Percentiles rank a stretch among this genome's conserved stretches.
phyloP scores from a whole-genome alignment of 2,797 vertebrate genomes.

The Peromyscus attwateri region DNA sequence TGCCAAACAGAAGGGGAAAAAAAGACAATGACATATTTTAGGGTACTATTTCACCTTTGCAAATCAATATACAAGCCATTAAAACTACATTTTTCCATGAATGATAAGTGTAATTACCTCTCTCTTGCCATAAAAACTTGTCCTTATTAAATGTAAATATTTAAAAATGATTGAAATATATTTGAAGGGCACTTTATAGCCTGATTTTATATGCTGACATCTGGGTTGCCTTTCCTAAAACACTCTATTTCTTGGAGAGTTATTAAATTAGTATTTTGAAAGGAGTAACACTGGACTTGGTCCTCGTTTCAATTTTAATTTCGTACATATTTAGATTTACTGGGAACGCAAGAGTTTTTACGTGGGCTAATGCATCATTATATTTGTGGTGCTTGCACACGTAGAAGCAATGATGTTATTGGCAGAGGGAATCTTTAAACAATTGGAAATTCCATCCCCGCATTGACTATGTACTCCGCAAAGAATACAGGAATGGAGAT shows the following conservation, averaged over 20 bases:
- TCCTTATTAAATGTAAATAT: slow-evolving; percentile 92
- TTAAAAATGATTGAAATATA: slow-evolving; percentile 90
- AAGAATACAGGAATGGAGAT: not conserved
- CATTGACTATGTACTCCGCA: slow-evolving; percentile 59
- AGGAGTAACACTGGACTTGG: slow-evolving; percentile 84
- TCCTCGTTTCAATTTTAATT: slow-evolving; percentile 86
- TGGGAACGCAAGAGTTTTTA: slow-evolving; percentile 81
- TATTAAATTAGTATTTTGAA: slow-evolving; percentile 89
- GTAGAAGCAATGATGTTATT: slow-evolving; percentile 56
- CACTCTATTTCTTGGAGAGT: slow-evolving; percentile 83
- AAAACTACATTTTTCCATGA: slow-evolving; percentile 88
- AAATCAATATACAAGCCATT: slow-evolving; percentile 88
- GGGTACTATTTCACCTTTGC: slow-evolving; percentile 87
- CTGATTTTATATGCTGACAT: slow-evolving; percentile 89
- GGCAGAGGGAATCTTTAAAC: slow-evolving; percentile 70
- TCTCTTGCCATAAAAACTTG: slow-evolving; percentile 87
- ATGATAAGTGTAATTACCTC: slow-evolving; percentile 90
- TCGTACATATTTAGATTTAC: slow-evolving; percentile 82
- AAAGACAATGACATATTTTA: slow-evolving; percentile 83
- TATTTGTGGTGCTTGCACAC: slow-evolving; percentile 58
- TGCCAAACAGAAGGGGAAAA: slow-evolving; percentile 22
- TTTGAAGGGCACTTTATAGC: slow-evolving; percentile 89
- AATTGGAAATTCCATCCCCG: slow-evolving; percentile 76
- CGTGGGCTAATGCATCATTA: slow-evolving; percentile 75
- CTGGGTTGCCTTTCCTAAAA: slow-evolving; percentile 89